Base-by-base conservation (phyloP, 2,797 vertebrate genomes). In the Botia almorhae region DNA sequence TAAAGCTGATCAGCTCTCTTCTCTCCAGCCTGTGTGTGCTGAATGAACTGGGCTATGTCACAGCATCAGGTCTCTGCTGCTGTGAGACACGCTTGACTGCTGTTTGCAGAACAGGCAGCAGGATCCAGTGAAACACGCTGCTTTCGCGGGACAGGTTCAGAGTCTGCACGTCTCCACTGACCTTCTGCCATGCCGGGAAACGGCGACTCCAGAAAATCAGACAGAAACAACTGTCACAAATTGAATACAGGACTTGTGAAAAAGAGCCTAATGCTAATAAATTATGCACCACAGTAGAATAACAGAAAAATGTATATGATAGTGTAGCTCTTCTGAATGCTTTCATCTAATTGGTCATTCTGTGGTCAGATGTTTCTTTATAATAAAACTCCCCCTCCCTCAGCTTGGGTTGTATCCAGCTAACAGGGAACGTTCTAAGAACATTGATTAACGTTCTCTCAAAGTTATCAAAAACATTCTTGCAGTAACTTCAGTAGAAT, bases 41-140 rank as follows among this genome's bases (percentile, higher is more conserved):
- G 17, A 77, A 33, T 69, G 69, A 77, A 77, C 53, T 69, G 75
- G 65, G 65, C 53, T 58, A 48, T 77, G 75, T 77, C 65, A 43
- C 53, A 48, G 65, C 39, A n/a, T 71, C 56, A 17, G 53, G 74
- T 58, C 64, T 58, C 56, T 53, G 74, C 29, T 51, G 19, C 65
- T 64, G 33, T 82, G 53, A 69, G 76, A 75, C 76, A 79, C 14
- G 71, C 48, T 60, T 70, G 75, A 63, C 13, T 56, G 65, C 16
- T 69, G 56, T 21, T 55, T 68, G 64, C 4, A 6, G 68, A 51
- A 56, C 68, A 76, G 67, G 50, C 56, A 55, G n/a, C 46, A 33
- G 33, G 43, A 76, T 74, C 19, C 50, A 48, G 63, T 33, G 51
- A 17, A 74, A 39, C 13, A 16, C 7, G 7, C 7, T 43, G 67